Percentiles rank a stretch among this genome's conserved stretches.
Conservation (phyloP, 2,888 invertebrate genomes). For the Machimus atricapillus region DNA sequence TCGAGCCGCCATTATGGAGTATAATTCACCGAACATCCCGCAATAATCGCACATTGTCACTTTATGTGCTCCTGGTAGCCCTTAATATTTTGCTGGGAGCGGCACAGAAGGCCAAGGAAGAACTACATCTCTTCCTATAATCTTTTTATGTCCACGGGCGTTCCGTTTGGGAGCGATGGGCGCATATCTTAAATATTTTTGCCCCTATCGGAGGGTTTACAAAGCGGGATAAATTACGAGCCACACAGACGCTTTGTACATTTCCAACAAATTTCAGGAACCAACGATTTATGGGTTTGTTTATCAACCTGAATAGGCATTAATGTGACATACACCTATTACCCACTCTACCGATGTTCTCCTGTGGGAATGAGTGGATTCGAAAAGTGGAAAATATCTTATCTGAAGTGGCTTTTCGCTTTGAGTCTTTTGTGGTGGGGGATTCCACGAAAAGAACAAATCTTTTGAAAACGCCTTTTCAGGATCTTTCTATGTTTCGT, state of each 20-base stretch:
- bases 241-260: neutral
- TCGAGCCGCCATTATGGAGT: neutral
- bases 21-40: neutral
- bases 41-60: slow-evolving; percentile 5
- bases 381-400: neutral
- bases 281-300: slow-evolving; percentile 10
- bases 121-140: neutral
- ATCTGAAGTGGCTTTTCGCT: neutral
- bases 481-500: neutral
- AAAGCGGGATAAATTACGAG: neutral
- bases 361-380: neutral
- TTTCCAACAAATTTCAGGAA: neutral
- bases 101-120: neutral
- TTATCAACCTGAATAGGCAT: slow-evolving; percentile 26
- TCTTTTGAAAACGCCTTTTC: neutral
- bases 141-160: slow-evolving; percentile 17
- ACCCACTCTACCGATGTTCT: neutral
- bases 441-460: neutral
- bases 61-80: neutral
- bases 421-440: neutral
- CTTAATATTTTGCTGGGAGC: neutral
- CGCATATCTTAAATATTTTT: slow-evolving; percentile 11
- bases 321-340: slow-evolving; percentile 21
- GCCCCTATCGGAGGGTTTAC: neutral
- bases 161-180: neutral